Percentiles rank a stretch among this genome's conserved stretches.
Evolutionary conservation across 2,113 vertebrate species (phyloP).

Genomic region (Rhinichthys klamathensis): DNA sequence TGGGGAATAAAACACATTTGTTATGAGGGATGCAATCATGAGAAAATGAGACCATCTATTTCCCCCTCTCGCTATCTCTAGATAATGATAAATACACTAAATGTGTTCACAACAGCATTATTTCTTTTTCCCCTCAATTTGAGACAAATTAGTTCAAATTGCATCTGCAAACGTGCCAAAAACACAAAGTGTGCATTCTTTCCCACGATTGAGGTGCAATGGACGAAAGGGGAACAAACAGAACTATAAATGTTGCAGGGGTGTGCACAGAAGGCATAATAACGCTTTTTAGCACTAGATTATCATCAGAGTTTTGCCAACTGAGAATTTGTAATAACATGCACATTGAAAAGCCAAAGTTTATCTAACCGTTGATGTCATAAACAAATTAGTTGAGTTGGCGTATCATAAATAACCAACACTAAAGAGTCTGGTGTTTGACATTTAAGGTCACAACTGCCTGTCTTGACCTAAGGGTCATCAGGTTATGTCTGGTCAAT

Average conservation of each 20-base stretch:
- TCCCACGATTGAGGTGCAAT: conserved; percentile 39
- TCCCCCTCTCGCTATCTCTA: conserved; percentile 16
- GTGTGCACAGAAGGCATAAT: background rate
- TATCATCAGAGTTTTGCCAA: background rate
- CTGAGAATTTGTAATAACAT: background rate
- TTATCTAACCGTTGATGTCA: background rate
- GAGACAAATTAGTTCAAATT: conserved; percentile 53
- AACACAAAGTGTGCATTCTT: conserved; percentile 38
- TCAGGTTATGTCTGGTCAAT: conserved; percentile 14
- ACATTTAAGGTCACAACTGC: conserved; percentile 23
- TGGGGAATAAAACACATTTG: background rate
- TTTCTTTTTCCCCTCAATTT: conserved; percentile 52
- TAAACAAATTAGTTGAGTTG: background rate
- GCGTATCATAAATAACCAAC: conserved; percentile 28
- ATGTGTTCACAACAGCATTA: conserved; percentile 41
- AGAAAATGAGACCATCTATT: conserved; percentile 34
- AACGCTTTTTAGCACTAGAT: background rate
- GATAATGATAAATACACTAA: conserved; percentile 41
- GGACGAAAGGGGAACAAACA: background rate
- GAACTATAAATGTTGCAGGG: background rate
- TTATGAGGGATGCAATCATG: conserved; percentile 10
- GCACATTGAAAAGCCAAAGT: background rate
- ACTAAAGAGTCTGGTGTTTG: conserved; percentile 13
- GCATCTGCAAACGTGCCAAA: conserved; percentile 38
- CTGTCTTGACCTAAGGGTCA: conserved; percentile 31